These are phyloP conservation scores for Pogonocichla stellata DNA, from an alignment of 2,113 vertebrate genomes.

Conservation along the genomic window DNA sequence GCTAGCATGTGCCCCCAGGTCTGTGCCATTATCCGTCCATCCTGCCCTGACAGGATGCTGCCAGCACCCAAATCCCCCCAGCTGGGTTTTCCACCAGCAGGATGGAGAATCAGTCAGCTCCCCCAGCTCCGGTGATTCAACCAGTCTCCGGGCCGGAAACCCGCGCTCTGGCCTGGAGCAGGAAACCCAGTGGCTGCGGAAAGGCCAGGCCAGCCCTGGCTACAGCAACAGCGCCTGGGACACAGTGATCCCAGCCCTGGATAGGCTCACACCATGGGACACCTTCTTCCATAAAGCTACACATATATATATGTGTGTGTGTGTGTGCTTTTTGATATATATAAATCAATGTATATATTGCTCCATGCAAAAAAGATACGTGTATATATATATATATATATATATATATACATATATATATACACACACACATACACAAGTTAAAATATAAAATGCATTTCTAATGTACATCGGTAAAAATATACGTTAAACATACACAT, in stretches of 20 bases:
- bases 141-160: neutral
- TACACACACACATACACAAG: fast-evolving
- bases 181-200: neutral
- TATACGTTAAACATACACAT: neutral
- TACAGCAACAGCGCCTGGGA: fast-evolving
- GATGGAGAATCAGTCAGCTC: neutral
- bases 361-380: neutral
- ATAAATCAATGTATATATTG: neutral
- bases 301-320: too few species aligned
- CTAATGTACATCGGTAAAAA: neutral
- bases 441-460: neutral
- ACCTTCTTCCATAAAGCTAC: neutral
- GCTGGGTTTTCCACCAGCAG: neutral
- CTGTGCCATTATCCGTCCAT: neutral
- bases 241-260: fast-evolving
- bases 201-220: neutral
- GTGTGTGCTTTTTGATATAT: neutral
- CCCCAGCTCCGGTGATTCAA: conserved; percentile 39
- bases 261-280: neutral
- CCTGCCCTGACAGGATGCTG: fast-evolving
- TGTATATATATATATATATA: neutral
- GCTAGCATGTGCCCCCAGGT: neutral
- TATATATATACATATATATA: neutral
- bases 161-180: fast-evolving
- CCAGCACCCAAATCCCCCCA: fast-evolving